Percentiles rank a stretch among this genome's conserved stretches.
Evolutionary conservation across 2,888 invertebrate genomes (phyloP).

Genomic region (Pelosia muscerda): DNA sequence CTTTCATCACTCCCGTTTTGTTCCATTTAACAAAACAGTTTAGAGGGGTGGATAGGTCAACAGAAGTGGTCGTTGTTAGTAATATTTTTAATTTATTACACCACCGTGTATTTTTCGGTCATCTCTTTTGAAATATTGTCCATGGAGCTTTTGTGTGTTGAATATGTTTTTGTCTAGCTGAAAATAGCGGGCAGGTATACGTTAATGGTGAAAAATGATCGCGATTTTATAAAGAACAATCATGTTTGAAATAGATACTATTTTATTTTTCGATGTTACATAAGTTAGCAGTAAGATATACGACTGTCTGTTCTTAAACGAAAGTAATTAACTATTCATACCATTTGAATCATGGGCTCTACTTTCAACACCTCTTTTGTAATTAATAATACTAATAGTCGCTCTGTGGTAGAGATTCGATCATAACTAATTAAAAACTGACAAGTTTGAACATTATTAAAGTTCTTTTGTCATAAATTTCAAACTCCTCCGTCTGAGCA

Average conservation of each 20-base stretch:
- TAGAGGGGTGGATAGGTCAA: conserved; percentile 31
- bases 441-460: too few species aligned
- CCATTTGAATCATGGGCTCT: too few species aligned
- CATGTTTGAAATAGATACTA: conserved; percentile 7
- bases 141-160: conserved; percentile 52
- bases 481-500: too few species aligned
- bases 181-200: conserved; percentile 45
- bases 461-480: too few species aligned
- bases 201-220: conserved; percentile 48
- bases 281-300: not conserved
- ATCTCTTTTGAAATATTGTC: conserved; percentile 62
- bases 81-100: conserved; percentile 68
- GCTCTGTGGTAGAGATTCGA: too few species aligned
- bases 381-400: not conserved
- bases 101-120: conserved; percentile 62
- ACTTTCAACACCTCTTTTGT: not conserved
- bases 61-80: conserved; percentile 48
- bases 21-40: conserved; percentile 28
- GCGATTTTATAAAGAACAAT: conserved; percentile 38
- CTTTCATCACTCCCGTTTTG: conserved; percentile 26
- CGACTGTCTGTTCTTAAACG: not conserved
- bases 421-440: too few species aligned
- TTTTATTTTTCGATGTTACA: conserved; percentile 2
- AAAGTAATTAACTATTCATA: too few species aligned
- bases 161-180: conserved; percentile 51